These are phyloP conservation scores for Takifugu rubripes DNA, from an alignment of 2,797 vertebrate genomes.

Conservation along the genomic window DNA sequence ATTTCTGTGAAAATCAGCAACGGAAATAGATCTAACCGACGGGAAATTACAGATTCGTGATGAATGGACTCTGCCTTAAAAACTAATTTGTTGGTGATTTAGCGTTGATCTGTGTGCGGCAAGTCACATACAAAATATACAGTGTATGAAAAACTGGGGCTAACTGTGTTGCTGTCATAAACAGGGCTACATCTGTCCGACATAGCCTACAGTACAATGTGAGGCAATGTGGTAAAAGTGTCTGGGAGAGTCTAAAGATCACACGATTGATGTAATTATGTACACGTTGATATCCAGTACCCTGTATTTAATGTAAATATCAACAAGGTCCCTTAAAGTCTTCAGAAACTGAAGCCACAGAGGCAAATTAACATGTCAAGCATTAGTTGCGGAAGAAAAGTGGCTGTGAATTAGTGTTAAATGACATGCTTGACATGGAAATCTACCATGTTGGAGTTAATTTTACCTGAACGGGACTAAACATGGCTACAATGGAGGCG, in stretches of 20 bases:
- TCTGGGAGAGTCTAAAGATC: conserved; percentile 25
- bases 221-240: conserved; percentile 50
- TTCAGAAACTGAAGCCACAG: conserved; percentile 50
- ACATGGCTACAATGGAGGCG: conserved; percentile 34
- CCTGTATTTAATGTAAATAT: conserved; percentile 57
- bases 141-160: conserved; percentile 50
- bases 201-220: conserved; percentile 39
- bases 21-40: neutral
- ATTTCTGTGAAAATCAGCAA: neutral
- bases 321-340: conserved; percentile 52
- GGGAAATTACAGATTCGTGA: neutral
- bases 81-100: conserved; percentile 21
- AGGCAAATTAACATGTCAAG: conserved; percentile 57
- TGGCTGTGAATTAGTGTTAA: conserved; percentile 36
- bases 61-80: conserved; percentile 45
- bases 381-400: conserved; percentile 20
- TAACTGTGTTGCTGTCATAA: conserved; percentile 30
- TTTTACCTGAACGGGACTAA: conserved; percentile 42
- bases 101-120: conserved; percentile 47
- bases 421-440: conserved; percentile 47
- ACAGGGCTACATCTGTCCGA: conserved; percentile 41
- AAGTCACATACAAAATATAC: conserved; percentile 61
- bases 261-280: conserved; percentile 32
- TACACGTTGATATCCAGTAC: conserved; percentile 61
- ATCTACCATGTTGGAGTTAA: conserved; percentile 31